A percentile compares a stretch with the other conserved stretches of the same genome.
These are phyloP conservation scores for Brachypterus glaber DNA, from an alignment of 2,888 invertebrate species.

Conservation along the genomic window DNA sequence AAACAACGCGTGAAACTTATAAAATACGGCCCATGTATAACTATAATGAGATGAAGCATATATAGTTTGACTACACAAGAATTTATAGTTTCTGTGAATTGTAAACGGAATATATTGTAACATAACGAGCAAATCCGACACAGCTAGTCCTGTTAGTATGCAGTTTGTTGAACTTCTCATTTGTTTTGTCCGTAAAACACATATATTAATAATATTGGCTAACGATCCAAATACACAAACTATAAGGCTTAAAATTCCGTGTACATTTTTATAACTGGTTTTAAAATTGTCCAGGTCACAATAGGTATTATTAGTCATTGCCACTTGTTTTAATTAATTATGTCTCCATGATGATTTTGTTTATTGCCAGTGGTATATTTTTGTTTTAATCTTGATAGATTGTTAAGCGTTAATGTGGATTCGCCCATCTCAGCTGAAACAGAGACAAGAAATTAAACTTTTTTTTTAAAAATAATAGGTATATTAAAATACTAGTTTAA, in stretches of 20 bases:
- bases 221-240: slow-evolving; percentile 77
- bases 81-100: slow-evolving; percentile 45
- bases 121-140: slow-evolving; percentile 81
- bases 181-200: slow-evolving; percentile 68
- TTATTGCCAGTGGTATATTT: too few species aligned
- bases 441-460: too few species aligned
- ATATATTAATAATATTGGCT: slow-evolving; percentile 76
- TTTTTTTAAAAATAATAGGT: too few species aligned
- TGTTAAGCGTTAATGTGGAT: too few species aligned
- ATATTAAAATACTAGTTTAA: too few species aligned
- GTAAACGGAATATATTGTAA: slow-evolving; percentile 67
- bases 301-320: slow-evolving; percentile 17
- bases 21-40: slow-evolving; percentile 58
- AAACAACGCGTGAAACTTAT: slow-evolving; percentile 68
- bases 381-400: too few species aligned
- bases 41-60: slow-evolving; percentile 43
- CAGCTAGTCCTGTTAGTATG: slow-evolving; percentile 70
- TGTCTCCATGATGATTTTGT: too few species aligned
- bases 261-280: slow-evolving; percentile 34
- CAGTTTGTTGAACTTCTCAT: slow-evolving; percentile 72
- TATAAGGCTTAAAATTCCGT: slow-evolving; percentile 73
- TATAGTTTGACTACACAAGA: slow-evolving; percentile 18
- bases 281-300: slow-evolving; percentile 22
- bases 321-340: too few species aligned
- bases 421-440: too few species aligned